A percentile compares a stretch with the other conserved stretches of the same genome.
Evolutionary conservation across 2,888 invertebrate genomes (phyloP).

Genomic region (Germaria angustata): DNA sequence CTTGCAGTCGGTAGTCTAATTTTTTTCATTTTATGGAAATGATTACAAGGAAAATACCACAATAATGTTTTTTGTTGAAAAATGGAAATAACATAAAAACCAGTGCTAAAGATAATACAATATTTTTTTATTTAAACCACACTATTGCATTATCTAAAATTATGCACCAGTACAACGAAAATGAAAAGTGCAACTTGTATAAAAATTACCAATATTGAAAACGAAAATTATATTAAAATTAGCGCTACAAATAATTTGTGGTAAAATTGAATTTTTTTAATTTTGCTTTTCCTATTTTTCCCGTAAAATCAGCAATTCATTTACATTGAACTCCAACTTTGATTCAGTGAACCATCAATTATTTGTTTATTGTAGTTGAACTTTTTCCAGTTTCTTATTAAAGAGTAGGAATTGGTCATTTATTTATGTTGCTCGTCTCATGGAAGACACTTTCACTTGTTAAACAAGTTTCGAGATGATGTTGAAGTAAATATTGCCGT

Average conservation of each 20-base stretch:
- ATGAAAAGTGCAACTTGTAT: constrained; percentile 3
- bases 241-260: constrained; percentile 35
- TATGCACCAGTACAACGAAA: background rate
- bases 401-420: constrained; percentile 49
- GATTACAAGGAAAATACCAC: constrained; percentile 26
- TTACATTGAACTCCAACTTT: constrained; percentile 17
- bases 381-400: background rate
- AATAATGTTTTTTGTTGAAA: constrained; percentile 6
- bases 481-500: constrained; percentile 9
- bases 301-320: constrained; percentile 25
- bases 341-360: constrained; percentile 60
- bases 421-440: constrained; percentile 15
- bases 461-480: constrained; percentile 58
- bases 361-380: background rate
- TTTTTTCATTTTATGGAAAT: constrained; percentile 14
- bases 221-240: constrained; percentile 25
- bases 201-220: constrained; percentile 18
- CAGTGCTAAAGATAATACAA: background rate
- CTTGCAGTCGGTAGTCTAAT: constrained; percentile 32
- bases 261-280: constrained; percentile 36
- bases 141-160: constrained; percentile 27
- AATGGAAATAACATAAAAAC: too few species aligned
- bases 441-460: constrained; percentile 63
- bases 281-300: constrained; percentile 25
- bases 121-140: constrained; percentile 16